A percentile compares a stretch with the other conserved stretches of the same genome.
Conservation (phyloP, 2,888 invertebrate species). For the Invenusta paracnida region DNA sequence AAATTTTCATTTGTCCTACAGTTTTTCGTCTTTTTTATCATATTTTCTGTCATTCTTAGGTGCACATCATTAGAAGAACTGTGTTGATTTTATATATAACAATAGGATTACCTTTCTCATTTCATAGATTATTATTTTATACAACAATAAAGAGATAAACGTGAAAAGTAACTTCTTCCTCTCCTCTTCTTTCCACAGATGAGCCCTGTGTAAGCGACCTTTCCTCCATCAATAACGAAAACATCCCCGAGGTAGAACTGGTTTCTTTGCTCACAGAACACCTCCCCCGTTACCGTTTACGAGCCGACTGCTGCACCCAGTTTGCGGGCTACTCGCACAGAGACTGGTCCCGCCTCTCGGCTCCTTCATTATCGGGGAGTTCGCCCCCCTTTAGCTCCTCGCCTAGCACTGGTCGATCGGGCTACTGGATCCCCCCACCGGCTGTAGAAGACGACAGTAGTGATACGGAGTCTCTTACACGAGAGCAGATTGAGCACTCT, state of each 20-base stretch:
- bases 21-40: too few species aligned
- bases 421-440: neutral
- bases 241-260: conserved; percentile 90
- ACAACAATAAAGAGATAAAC: too few species aligned
- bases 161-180: too few species aligned
- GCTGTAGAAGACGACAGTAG: neutral
- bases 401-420: too few species aligned
- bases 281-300: conserved; percentile 84
- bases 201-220: too few species aligned
- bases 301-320: conserved; percentile 85
- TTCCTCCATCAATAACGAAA: conserved; percentile 73
- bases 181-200: too few species aligned
- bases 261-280: conserved; percentile 88
- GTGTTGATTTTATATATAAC: too few species aligned
- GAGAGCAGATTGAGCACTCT: conserved; percentile 89
- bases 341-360: conserved; percentile 67
- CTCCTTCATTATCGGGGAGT: neutral
- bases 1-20: too few species aligned
- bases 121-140: too few species aligned
- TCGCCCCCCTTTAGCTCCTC: neutral
- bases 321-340: conserved; percentile 79
- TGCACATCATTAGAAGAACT: too few species aligned
- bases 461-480: conserved; percentile 66
- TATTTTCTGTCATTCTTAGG: too few species aligned
- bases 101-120: too few species aligned